phyloP scores from a whole-genome alignment of 2,113 vertebrate species.

The Delphinapterus leucas region DNA sequence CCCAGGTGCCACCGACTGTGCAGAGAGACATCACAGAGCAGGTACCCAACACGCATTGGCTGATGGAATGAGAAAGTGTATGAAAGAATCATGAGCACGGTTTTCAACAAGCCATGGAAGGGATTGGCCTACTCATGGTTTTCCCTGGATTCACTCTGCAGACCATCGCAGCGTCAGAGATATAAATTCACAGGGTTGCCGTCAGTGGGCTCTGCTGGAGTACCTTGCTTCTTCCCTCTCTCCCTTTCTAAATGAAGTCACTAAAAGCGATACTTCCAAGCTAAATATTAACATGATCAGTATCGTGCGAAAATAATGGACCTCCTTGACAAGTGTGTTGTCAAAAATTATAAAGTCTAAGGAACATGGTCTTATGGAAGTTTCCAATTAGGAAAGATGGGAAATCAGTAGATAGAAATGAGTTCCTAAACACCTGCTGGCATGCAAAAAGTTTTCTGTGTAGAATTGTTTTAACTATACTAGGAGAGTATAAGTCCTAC shows the following conservation, averaged over 20 bases:
- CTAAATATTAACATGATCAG: background rate
- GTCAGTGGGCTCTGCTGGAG: background rate
- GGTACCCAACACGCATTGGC: background rate
- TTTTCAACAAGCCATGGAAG: background rate
- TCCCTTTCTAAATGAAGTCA: background rate
- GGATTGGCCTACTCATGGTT: accelerated
- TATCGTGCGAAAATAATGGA: background rate
- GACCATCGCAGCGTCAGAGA: accelerated
- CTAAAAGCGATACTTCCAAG: background rate
- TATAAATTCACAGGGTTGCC: background rate
- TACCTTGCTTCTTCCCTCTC: background rate
- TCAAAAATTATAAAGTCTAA: background rate
- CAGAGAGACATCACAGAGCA: accelerated
- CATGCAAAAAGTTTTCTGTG: background rate
- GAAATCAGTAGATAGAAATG: background rate
- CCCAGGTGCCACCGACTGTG: background rate
- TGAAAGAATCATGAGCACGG: background rate
- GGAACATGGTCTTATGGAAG: background rate
- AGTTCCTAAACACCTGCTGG: background rate
- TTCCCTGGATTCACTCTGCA: background rate
- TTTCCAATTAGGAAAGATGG: background rate
- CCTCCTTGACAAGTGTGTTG: background rate
- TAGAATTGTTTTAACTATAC: background rate
- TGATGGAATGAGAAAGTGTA: background rate
- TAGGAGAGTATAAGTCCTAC: background rate